These are phyloP conservation scores for Aptenodytes patagonicus DNA, from an alignment of 2,113 vertebrate species.

Conservation along the genomic window DNA sequence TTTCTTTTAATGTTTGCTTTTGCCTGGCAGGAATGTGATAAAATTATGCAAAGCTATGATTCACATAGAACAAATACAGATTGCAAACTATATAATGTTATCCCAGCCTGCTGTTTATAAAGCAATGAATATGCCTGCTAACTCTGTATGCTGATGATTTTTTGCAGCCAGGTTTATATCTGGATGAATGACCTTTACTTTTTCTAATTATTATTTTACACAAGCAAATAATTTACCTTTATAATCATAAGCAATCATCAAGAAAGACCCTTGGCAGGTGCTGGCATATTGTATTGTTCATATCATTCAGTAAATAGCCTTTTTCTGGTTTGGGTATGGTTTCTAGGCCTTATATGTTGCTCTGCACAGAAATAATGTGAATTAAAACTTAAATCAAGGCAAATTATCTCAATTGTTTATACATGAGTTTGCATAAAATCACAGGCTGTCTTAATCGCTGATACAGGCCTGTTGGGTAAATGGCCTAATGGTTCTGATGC, in stretches of 20 bases:
- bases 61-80: slow-evolving; percentile 64
- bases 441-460: neutral
- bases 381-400: neutral
- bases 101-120: slow-evolving; percentile 56
- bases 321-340: neutral
- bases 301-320: neutral
- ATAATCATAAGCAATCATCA: slow-evolving; percentile 21
- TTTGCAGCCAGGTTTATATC: slow-evolving; percentile 31
- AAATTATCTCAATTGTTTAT: neutral
- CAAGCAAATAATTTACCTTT: slow-evolving; percentile 53
- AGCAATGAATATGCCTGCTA: slow-evolving; percentile 52
- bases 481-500: neutral
- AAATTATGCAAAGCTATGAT: slow-evolving; percentile 70
- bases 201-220: slow-evolving; percentile 59
- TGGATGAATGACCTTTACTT: slow-evolving; percentile 39
- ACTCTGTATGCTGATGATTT: slow-evolving; percentile 36
- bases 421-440: neutral
- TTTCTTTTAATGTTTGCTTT: slow-evolving; percentile 66
- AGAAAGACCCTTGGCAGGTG: slow-evolving; percentile 32
- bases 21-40: slow-evolving; percentile 59
- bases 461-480: neutral
- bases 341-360: neutral
- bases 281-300: neutral
- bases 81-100: slow-evolving; percentile 65
- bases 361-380: neutral